Base-by-base conservation (phyloP, 2,797 vertebrate genomes). In the Poecilia wingei region DNA sequence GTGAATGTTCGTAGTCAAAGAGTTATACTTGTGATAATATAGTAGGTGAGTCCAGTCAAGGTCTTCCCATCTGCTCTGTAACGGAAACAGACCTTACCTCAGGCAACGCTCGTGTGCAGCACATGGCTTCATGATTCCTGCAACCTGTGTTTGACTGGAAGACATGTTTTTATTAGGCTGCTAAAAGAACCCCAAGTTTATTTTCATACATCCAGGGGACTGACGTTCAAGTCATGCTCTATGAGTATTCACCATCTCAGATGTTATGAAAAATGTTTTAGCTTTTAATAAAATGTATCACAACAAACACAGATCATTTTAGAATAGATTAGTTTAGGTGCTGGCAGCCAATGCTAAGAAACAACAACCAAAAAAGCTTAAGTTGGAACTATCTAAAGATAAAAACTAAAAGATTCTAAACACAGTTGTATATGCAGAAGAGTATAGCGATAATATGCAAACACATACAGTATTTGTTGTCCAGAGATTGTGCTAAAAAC, bases 61-160 rank as follows among this genome's bases (percentile, higher is more conserved):
- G 36, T 66, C 69, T 64, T 47, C 18, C 31, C 31, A 10, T 57
- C 47, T 45, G 57, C 55, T 47, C 20, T 64, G 28, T 45, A 16
- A 72, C 25, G 6, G n/a, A 53, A 66, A 66, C n/a, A 51, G 31
- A 43, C 51, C 41, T 66, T 64, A 43, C 74, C 36, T 12, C 46
- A 80, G 79, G 69, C 55, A 66, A 55, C 9, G 6, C 36, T 53
- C 7, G 5, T 25, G 33, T 64, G 31, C 53, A 49, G 68, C 18
- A 18, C 41, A 69, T 70, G 31, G 39, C 55, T 76, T 31, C 10
- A 61, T 57, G n/a, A n/a, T 45, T 46, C 39, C 6, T 16, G 8
- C 46, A 72, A 69, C 39, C 45, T 51, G 20, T n/a, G 20, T 25
- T 49, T 72, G 70, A 72, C 61, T 71, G 13, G n/a, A 77, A 36